These are phyloP conservation scores for Mus spicilegus DNA, from an alignment of 2,113 vertebrate genomes.

Conservation along the genomic window DNA sequence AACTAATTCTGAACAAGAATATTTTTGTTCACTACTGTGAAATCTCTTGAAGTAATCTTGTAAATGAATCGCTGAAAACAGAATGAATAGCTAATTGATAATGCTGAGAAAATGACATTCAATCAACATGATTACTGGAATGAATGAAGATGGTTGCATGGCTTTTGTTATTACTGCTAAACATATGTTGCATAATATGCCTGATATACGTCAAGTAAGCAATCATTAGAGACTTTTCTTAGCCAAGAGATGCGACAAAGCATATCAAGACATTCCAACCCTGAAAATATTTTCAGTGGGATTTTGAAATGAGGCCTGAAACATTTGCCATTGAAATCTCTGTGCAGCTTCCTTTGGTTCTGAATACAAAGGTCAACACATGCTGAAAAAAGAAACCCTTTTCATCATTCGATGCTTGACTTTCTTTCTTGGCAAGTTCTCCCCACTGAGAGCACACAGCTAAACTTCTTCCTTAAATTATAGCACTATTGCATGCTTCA, in stretches of 20 bases:
- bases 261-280: background rate
- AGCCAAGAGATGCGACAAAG: background rate
- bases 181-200: background rate
- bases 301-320: constrained; percentile 10
- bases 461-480: background rate
- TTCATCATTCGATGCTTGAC: background rate
- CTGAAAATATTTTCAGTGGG: background rate
- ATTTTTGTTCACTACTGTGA: background rate
- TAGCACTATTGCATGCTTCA: background rate
- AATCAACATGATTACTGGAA: background rate
- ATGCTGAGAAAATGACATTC: constrained; percentile 15
- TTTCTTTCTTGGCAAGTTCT: background rate
- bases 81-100: constrained; percentile 38
- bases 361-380: background rate
- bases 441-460: background rate
- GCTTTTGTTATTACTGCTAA: constrained; percentile 29
- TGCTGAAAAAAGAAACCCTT: background rate
- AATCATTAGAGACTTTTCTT: background rate
- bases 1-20: background rate
- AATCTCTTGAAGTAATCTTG: constrained; percentile 30
- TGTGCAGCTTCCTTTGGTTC: background rate
- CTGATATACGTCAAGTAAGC: background rate
- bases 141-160: background rate
- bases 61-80: constrained; percentile 20
- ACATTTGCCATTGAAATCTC: background rate